Base-by-base conservation (phyloP, 2,113 vertebrate species). In the Nansenia antarctica region DNA sequence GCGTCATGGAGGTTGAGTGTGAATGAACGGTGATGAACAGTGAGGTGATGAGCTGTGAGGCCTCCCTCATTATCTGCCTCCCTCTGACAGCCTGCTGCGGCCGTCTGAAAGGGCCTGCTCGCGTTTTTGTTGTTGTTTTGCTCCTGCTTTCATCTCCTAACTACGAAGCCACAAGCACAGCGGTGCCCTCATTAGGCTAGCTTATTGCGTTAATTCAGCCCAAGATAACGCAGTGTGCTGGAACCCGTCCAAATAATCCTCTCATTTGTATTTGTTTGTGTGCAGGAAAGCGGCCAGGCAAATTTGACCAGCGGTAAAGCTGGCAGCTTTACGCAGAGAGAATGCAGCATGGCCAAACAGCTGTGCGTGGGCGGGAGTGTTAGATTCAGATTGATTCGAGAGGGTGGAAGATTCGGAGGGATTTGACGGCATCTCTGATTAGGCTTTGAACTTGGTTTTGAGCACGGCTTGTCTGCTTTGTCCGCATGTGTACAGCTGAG, bases 61-160 rank as follows among this genome's bases (percentile, higher is more conserved):
- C n/a, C n/a, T n/a, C n/a, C n/a, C 79, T 88, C 84, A 85, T 89
- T 90, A 87, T 69, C 74, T 15, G 65, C n/a, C 20, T 78, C 60
- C 22, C 65, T 60, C 74, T 67, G 75, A 69, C 75, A 77, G 72
- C 65, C 45, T 74, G 70, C 74, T 58, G 9, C 76, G 78, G 79
- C 76, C 82, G 82, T n/a, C n/a, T n/a, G n/a, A n/a, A n/a, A n/a
- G n/a, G n/a, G n/a, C n/a, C n/a, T n/a, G n/a, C n/a, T n/a, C n/a
- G n/a, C n/a, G 77, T 72, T 66, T 83, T 72, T 77, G 75, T 73
- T 54, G 70, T 81, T 70, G 62, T 74, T 82, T 80, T 67, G n/a
- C n/a, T n/a, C n/a, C n/a, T n/a, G n/a, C 85, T 88, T 83, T 89
- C 86, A 87, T 87, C 82, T 89, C 70, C 64, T 55, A 64, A 72